Evolutionary conservation across 2,113 vertebrate species (phyloP).

Genomic region (Cyanistes caeruleus): DNA sequence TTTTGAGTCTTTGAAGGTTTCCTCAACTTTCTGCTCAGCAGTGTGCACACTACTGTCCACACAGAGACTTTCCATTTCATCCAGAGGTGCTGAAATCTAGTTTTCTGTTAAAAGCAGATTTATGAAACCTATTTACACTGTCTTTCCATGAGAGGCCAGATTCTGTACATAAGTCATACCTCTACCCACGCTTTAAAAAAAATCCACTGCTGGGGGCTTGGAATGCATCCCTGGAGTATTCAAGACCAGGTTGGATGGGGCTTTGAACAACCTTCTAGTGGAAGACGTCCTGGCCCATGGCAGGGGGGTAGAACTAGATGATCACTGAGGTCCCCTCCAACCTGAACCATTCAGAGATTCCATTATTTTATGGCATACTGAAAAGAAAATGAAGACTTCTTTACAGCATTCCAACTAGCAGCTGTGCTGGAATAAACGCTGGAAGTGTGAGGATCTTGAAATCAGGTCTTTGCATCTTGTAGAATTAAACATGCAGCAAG

Average conservation of each 20-base stretch:
- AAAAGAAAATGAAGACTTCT: background rate
- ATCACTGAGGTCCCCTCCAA: background rate
- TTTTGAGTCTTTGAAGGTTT: background rate
- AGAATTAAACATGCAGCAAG: background rate
- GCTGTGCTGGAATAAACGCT: background rate
- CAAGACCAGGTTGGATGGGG: background rate
- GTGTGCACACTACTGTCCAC: background rate
- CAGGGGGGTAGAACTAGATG: background rate
- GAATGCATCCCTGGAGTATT: background rate
- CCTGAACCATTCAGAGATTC: rapidly evolving
- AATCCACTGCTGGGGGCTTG: background rate
- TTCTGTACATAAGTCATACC: background rate
- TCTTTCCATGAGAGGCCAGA: background rate
- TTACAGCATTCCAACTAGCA: background rate
- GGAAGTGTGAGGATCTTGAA: background rate
- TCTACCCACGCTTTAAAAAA: background rate
- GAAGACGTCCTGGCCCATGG: no score
- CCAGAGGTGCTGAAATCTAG: background rate
- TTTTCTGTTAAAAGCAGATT: background rate
- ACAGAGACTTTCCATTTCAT: background rate
- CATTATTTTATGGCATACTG: background rate
- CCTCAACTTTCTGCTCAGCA: background rate
- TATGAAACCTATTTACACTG: background rate
- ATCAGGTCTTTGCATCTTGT: background rate
- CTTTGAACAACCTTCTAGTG: no score